Conservation (phyloP, 2,888 invertebrate genomes). For the Agonopterix heracliana region DNA sequence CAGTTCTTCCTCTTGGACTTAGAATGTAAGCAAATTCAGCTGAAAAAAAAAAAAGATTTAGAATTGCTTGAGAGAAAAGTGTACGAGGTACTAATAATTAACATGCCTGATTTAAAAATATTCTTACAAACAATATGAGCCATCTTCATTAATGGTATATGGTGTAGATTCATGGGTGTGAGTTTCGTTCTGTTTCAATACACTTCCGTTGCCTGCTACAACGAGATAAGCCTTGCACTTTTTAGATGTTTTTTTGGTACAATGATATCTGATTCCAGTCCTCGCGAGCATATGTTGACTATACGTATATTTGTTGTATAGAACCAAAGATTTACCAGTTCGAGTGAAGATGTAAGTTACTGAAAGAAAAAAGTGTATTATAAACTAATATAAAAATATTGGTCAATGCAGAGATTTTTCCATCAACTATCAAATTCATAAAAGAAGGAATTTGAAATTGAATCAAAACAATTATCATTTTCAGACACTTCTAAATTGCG, state of each 20-base stretch:
- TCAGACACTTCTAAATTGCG: too few relatives aligned
- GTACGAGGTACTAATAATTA: too few relatives aligned
- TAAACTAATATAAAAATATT: too few relatives aligned
- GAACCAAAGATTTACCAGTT: background rate
- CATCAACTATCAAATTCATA: too few relatives aligned
- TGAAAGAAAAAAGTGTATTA: background rate
- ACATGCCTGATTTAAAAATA: too few relatives aligned
- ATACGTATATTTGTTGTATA: background rate
- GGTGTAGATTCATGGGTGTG: slow-evolving; percentile 12
- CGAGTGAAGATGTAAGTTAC: background rate
- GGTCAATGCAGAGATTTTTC: too few relatives aligned
- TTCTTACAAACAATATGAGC: background rate
- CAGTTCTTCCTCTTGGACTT: too few relatives aligned
- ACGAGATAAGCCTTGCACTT: slow-evolving; percentile 8
- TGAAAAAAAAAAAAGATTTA: too few relatives aligned
- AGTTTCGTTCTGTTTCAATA: slow-evolving; percentile 7
- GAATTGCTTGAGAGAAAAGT: too few relatives aligned
- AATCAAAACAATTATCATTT: too few relatives aligned
- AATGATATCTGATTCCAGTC: slow-evolving; percentile 23
- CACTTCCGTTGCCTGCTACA: slow-evolving; percentile 2
- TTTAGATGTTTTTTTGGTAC: slow-evolving; percentile 14
- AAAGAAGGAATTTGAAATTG: too few relatives aligned
- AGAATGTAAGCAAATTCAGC: too few relatives aligned
- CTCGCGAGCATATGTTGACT: background rate
- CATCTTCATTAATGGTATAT: background rate